Evolutionary conservation across 1,140 invertebrate genomes (phyloP).

Genomic region (Pseudomyrmex cubaensis): DNA sequence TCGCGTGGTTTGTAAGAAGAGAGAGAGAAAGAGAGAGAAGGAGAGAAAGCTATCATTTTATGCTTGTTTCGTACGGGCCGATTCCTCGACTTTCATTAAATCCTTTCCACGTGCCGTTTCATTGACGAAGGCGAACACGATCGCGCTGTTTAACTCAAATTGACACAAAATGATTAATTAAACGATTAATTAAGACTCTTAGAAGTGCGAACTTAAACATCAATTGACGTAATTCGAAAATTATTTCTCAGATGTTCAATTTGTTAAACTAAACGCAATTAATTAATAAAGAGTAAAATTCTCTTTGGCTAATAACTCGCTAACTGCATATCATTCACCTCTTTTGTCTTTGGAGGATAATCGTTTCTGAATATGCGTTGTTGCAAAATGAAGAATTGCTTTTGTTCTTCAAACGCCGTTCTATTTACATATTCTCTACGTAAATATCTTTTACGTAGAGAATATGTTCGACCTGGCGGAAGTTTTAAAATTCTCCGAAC

Average conservation of each 20-base stretch:
- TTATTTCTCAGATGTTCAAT: too few relatives aligned
- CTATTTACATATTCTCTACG: conserved; percentile 17
- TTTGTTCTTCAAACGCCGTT: background rate
- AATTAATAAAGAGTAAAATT: too few relatives aligned
- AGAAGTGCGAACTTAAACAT: too few relatives aligned
- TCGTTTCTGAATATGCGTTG: background rate
- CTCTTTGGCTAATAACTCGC: too few relatives aligned
- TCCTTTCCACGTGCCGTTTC: conserved; percentile 1
- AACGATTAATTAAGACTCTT: background rate
- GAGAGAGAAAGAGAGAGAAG: background rate
- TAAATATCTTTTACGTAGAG: conserved; percentile 29
- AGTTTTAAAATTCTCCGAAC: too few relatives aligned
- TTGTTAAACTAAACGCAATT: too few relatives aligned
- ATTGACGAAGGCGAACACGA: background rate
- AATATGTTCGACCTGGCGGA: background rate
- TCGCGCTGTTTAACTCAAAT: background rate
- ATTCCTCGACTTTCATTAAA: conserved; percentile 31
- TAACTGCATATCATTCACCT: background rate
- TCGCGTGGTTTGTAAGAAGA: background rate
- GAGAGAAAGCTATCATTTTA: conserved; percentile 38
- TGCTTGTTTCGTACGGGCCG: conserved; percentile 13
- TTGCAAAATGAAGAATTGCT: background rate
- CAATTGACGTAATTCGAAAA: too few relatives aligned
- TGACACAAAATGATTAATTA: too few relatives aligned
- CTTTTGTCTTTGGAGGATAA: background rate